These are phyloP conservation scores for Catocala sponsa DNA, from an alignment of 2,888 invertebrate genomes.

Conservation along the genomic window DNA sequence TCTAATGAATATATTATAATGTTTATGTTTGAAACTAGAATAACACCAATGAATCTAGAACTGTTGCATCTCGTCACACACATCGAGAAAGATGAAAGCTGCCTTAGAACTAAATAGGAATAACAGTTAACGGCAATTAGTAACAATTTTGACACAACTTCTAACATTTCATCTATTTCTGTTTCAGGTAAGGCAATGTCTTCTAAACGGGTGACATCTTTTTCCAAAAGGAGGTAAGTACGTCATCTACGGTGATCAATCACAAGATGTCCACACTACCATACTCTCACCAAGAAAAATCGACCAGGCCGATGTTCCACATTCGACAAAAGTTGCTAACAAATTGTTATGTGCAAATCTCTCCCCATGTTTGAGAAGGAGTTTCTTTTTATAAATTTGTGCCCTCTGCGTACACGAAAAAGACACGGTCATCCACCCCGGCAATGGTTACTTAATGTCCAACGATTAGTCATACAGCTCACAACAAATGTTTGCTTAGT, in stretches of 20 bases:
- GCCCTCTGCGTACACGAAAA: conserved; percentile 69
- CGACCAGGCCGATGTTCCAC: conserved; percentile 63
- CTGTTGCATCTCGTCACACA: conserved; percentile 9
- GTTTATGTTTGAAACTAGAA: conserved; percentile 1
- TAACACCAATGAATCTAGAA: conserved; percentile 9
- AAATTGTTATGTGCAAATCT: conserved; percentile 54
- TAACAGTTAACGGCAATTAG: conserved; percentile 36
- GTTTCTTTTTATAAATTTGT: conserved; percentile 69
- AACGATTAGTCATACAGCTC: conserved; percentile 76
- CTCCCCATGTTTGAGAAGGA: conserved; percentile 53
- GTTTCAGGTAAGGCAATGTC: conserved; percentile 86
- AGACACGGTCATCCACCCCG: conserved; percentile 82
- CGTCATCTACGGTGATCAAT: conserved; percentile 63
- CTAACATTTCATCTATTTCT: conserved; percentile 64
- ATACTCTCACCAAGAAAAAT: conserved; percentile 42
- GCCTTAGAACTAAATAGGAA: conserved; percentile 25
- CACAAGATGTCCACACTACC: conserved; percentile 53
- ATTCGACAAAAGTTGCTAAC: conserved; percentile 49
- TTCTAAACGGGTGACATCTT: conserved; percentile 81
- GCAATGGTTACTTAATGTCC: conserved; percentile 80
- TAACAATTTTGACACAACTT: conserved; percentile 25
- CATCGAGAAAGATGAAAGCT: conserved; percentile 25
- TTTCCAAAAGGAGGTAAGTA: conserved; percentile 76
- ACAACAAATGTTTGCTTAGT: conserved; percentile 75
- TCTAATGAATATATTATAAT: conserved; percentile 6